Evolutionary conservation across 2,888 invertebrate genomes (phyloP), one percentile per base, ranked within the genome.

Genomic region (Chalcis sispes): DNA sequence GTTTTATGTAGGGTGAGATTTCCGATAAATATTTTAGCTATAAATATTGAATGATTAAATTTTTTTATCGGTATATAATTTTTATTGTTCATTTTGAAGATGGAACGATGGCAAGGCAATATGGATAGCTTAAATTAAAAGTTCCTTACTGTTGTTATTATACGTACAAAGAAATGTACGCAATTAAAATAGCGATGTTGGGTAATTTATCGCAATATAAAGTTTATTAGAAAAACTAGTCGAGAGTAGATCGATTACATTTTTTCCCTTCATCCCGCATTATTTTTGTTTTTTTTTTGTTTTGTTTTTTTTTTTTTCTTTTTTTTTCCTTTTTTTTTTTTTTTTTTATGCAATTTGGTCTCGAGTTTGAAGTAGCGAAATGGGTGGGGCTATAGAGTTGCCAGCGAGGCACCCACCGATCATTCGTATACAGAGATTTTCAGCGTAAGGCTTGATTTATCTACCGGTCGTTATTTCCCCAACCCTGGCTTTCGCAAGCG

Each of bases 371-470:
- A 54, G 54, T 32, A 46, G 65, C 59, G 27, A 59, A 72, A 64
- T 59, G 32, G 50, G 56, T 10, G 72, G 18, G 42, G 42, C 48
- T 15, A 18, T 32, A 50, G 20, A 29, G 40, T 27, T 52, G n/a
- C 48, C 23, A 56, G 56, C 69, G 20, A 25, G 54, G 42, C 58
- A 73, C 59, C 78, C 62, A 78, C 71, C 59, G 76, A 78, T 77
- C 79, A 75, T 77, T 77, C 77, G 72, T 77, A 73, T 48, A 77
- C 72, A 59, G 77, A 77, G 77, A 77, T 79, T 77, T 61, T 65
- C 59, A 46, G 56, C 32, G 66, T 73, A 76, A 73, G 67, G 46
- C 72, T 72, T 79, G 79, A 79, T 79, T 79, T 79, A 79, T 79
- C 64, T 77, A 46, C 50, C 10, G 72, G 77, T 70, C 78, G 78